Evolutionary conservation across 2,888 invertebrate species (phyloP).

Genomic region (Agrochola macilenta): DNA sequence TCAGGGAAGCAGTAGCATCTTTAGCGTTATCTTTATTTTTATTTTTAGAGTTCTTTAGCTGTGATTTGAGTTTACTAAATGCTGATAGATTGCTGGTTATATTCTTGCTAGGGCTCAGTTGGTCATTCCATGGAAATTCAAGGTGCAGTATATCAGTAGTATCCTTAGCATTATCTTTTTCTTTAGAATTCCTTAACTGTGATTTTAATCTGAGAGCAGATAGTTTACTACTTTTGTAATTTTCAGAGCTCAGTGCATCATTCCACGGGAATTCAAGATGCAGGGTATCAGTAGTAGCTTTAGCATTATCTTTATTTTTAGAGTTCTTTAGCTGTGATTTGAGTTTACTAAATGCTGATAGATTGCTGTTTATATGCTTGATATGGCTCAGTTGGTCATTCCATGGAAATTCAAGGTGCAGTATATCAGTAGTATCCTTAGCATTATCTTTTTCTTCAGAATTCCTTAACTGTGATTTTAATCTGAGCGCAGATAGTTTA

Average conservation of each 20-base stretch:
- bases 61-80: background rate
- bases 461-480: background rate
- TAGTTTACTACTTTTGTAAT: background rate
- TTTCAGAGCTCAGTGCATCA: background rate
- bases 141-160: background rate
- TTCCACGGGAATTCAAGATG: constrained; percentile 35
- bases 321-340: background rate
- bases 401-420: constrained; percentile 40
- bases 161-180: background rate
- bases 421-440: background rate
- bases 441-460: background rate
- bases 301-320: background rate
- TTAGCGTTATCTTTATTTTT: too few relatives aligned
- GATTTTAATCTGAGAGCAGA: background rate
- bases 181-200: background rate
- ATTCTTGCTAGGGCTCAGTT: background rate
- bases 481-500: too few relatives aligned
- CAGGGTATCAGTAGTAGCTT: background rate
- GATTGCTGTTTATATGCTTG: background rate
- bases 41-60: background rate
- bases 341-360: background rate
- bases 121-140: constrained; percentile 35
- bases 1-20: background rate
- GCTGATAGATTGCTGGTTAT: background rate
- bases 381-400: background rate